Evolutionary conservation across 2,797 vertebrate genomes (phyloP), one percentile per base, ranked within the genome.

Genomic region (Brachyalestes nurse): DNA sequence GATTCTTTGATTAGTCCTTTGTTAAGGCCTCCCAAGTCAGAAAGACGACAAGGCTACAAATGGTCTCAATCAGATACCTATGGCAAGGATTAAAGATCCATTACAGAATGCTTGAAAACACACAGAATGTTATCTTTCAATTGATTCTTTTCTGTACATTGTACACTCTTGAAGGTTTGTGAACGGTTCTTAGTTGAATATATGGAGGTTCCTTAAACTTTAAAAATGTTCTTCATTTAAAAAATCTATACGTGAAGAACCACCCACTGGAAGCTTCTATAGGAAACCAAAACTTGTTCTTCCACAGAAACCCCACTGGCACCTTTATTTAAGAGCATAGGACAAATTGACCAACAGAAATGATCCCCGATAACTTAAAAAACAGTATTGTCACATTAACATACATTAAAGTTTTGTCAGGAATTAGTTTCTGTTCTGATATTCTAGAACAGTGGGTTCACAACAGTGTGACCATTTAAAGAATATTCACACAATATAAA

Each of bases 1-100:
- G 71, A 82, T 82, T 79, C 75, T 86, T 82, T 90, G 87, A 91
- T 88, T 90, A 85, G 80, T 84, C 72, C 85, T 79, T 86, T 87
- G 72, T 73, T 83, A 70, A 82, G 67, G 84, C 45, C 75, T 77
- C 81, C 51, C 47, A 75, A 75, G 49, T 72, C 14, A 72, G 82
- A 57, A 28, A 25, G 81, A 13, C 57, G 71, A 74, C 17, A 60
- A 14, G 61, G 53, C 57, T 25, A 8, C 34, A 71, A 58, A 40
- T 8, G 66, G 9, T 34, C 17, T 57, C 16, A 23, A 23, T 77
- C 16, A 64, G 55, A 64, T 51, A 55, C 21, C 1, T 21, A 62
- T 23, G 34, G 55, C 8, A 55, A 38, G 40, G 4, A 13, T 60
- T 12, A 51, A 47, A 17, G 25, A 55, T 58, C 40, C 45, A 57